Percentiles rank a stretch among this genome's conserved stretches.
phyloP scores from a whole-genome alignment of 2,888 invertebrate genomes.

The Bellardia bayeri region DNA sequence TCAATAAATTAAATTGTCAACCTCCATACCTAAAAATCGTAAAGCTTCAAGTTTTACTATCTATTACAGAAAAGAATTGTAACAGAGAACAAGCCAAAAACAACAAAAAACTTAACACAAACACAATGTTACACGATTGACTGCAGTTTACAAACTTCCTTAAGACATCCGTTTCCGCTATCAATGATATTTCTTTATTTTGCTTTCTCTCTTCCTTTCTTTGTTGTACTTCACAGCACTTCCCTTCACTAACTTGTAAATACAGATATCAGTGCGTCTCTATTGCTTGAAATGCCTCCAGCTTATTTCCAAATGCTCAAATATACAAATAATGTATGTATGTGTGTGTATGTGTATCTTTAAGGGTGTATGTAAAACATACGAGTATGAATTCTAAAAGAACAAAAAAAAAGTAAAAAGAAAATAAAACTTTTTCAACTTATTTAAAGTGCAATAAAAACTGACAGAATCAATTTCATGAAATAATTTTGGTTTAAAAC shows the following conservation, averaged over 20 bases:
- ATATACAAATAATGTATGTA: not conserved
- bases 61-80: constrained; percentile 6
- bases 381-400: not conserved
- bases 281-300: constrained; percentile 14
- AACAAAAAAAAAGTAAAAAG: constrained; percentile 12
- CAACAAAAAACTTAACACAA: constrained; percentile 5
- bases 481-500: not conserved
- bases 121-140: constrained; percentile 27
- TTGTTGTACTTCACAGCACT: not conserved
- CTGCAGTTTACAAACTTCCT: constrained; percentile 41
- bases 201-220: not conserved
- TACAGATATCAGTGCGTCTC: constrained; percentile 22
- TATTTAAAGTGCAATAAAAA: constrained; percentile 17
- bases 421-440: constrained; percentile 10
- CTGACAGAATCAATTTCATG: constrained; percentile 12
- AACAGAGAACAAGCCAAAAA: not conserved
- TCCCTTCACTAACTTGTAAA: constrained; percentile 21
- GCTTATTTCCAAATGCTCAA: constrained; percentile 9
- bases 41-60: not conserved
- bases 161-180: constrained; percentile 39
- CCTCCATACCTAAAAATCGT: not conserved
- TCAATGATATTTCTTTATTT: constrained; percentile 23
- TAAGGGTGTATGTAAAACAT: constrained; percentile 5
- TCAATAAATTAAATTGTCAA: constrained; percentile 15
- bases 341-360: not conserved